Evolutionary conservation across 35 echinoderm and acorn worm genomes (phyloP).

Genomic region (Eucidaris tribuloides): DNA sequence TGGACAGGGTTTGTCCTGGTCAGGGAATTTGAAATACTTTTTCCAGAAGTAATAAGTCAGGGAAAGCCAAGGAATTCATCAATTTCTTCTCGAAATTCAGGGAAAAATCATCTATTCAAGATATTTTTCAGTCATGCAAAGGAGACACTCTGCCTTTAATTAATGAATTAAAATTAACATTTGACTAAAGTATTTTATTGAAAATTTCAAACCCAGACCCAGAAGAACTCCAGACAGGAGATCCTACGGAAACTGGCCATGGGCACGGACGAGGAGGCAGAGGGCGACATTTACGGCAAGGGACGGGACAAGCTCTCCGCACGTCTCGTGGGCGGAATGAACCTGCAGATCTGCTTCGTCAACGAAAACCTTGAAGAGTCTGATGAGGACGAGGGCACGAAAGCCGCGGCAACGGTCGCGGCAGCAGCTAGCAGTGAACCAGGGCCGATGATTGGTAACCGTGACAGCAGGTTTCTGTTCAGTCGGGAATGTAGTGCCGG

Average conservation of each 20-base stretch:
- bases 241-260: constrained; percentile 89
- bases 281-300: constrained; percentile 97
- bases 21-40: too few species aligned
- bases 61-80: too few species aligned
- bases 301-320: constrained; percentile 87
- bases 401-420: background rate
- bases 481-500: constrained; percentile 78
- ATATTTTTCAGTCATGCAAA: too few species aligned
- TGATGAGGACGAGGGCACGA: constrained; percentile 80
- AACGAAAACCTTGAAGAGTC: constrained; percentile 81
- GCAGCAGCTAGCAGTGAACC: background rate
- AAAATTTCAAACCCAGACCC: constrained; percentile 36
- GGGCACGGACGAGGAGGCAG: constrained; percentile 85
- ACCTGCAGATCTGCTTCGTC: constrained; percentile 99
- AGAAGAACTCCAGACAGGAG: constrained; percentile 82
- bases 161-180: too few species aligned
- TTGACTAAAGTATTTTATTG: background rate
- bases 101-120: too few species aligned
- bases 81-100: too few species aligned
- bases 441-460: constrained; percentile 41
- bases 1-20: too few species aligned
- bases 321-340: constrained; percentile 92
- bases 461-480: constrained; percentile 60
- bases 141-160: too few species aligned
- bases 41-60: too few species aligned